Base-by-base conservation (phyloP, 2,797 vertebrate genomes). In the Thamnophis elegans region DNA sequence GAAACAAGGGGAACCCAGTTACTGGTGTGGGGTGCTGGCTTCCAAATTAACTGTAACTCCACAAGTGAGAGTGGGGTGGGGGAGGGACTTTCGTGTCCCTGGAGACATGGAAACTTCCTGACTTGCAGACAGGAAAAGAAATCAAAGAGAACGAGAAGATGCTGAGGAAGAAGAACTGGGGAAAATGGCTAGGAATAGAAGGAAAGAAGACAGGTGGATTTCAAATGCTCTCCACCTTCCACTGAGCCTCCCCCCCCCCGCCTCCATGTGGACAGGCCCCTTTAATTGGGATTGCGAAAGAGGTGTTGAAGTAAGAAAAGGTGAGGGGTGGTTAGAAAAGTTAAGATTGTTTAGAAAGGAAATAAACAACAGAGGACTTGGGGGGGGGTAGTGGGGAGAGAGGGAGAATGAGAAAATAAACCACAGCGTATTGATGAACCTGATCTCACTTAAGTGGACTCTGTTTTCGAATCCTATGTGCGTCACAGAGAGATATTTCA, bases 131-230 rank as follows among this genome's bases (percentile, higher is more conserved):
- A 78, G n/a, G 82, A 65, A 2, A 92, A 26, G 86, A 88, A 88
- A 88, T 51, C 22, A 88, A 92, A 65, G 36, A 88, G 55, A 85
- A 88, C 59, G 22, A 89, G 82, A 92, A n/a, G 86, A 90, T 88
- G 86, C 53, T 42, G 22, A 53, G 42, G 10, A 65, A 26, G 88
- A 58, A 56, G 16, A 73, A n/a, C 54, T 16, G 42, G 91, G 89
- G 53, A 90, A 90, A 92, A 94, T 90, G 65, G 28, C n/a, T 73
- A 56, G 86, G 42, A 85, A 92, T 68, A 82, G 90, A 94, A 94
- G 92, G 65, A 53, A 85, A 86, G 85, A 85, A 73, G 60, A 28
- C 20, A 5, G 8, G 11, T 22, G 11, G 42, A 12, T 87, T 78
- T 93, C 60, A 73, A 73, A 89, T 91, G 28, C 11, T 56, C 32